Evolutionary conservation across 2,113 vertebrate genomes (phyloP), one percentile per base, ranked within the genome.

Genomic region (Struthidea cinerea): DNA sequence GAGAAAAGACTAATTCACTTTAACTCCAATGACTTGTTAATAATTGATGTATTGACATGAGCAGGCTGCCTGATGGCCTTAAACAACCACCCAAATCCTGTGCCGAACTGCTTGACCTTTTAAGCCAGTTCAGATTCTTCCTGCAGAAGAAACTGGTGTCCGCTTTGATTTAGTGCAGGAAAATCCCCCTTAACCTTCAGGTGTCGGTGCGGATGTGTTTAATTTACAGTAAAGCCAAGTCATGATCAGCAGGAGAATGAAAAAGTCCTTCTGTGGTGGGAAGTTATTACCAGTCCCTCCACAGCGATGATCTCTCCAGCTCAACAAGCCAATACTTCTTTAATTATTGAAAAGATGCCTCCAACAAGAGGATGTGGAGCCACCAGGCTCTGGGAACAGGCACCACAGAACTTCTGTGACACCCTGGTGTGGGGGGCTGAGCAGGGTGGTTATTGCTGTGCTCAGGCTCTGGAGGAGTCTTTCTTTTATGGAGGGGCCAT

Each of bases 141-240:
- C 41, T 73, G 69, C 65, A 80, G 83, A 78, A 96, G 93, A 94
- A 94, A 75, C 82, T n/a, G 37, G 80, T 80, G 85, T 93, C 95
- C 60, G 27, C 80, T 96, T 94, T 97, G 96, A 97, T 97, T 97
- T 96, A 97, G 94, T 90, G 89, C 83, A 93, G 94, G 92, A 95
- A 97, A 96, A 96, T 96, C 96, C 93, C 94, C 96, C 93, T 95
- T 96, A 95, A 96, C 95, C 96, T 96, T 89, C 84, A 88, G 91
- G 90, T 94, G 90, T 93, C 18, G 9, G 89, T 27, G 79, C 90
- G 94, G 96, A 92, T 96, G 90, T 95, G 80, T 94, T 96, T 95
- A 95, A 96, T 95, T 92, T 96, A 96, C 95, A 94, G 95, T 91
- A 94, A 96, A 97, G 96, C 89, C 90, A 80, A 91, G 94, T 67